Percentiles rank a stretch among this genome's conserved stretches.
Evolutionary conservation across 2,113 vertebrate genomes (phyloP).

Genomic region (Tiliqua scincoides): DNA sequence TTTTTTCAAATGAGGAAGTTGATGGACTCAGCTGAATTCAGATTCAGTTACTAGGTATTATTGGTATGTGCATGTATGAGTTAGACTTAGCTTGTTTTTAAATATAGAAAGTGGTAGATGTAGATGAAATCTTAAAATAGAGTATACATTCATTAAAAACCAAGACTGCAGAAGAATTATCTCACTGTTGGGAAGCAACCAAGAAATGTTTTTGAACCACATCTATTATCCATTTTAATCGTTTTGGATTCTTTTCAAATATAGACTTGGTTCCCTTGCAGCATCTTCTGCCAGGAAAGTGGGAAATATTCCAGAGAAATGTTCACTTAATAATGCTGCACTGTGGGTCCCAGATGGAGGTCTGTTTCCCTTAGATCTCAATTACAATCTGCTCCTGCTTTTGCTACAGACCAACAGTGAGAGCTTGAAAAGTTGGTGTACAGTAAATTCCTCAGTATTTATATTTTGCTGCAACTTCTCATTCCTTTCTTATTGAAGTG

Average conservation of each 20-base stretch:
- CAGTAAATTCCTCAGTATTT: constrained; percentile 30
- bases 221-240: constrained; percentile 45
- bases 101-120: constrained; percentile 21
- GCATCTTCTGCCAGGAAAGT: constrained; percentile 35
- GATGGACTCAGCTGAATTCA: background rate
- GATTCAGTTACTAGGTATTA: background rate
- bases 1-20: background rate
- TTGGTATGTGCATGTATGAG: background rate
- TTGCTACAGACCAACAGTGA: constrained; percentile 30
- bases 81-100: constrained; percentile 19
- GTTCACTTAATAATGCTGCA: constrained; percentile 39
- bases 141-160: constrained; percentile 20
- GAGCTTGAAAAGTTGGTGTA: constrained; percentile 16
- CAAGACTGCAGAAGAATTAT: constrained; percentile 23
- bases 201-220: constrained; percentile 44
- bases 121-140: constrained; percentile 26
- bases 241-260: constrained; percentile 43
- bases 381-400: constrained; percentile 42
- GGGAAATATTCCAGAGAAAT: constrained; percentile 37
- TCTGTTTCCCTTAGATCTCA: constrained; percentile 42
- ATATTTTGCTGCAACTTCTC: constrained; percentile 33
- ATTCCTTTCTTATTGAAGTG: constrained; percentile 15
- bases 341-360: constrained; percentile 42
- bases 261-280: constrained; percentile 29
- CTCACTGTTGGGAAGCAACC: constrained; percentile 38